Base-by-base conservation (phyloP, 1,140 invertebrate species). In the Cherax destructor region DNA sequence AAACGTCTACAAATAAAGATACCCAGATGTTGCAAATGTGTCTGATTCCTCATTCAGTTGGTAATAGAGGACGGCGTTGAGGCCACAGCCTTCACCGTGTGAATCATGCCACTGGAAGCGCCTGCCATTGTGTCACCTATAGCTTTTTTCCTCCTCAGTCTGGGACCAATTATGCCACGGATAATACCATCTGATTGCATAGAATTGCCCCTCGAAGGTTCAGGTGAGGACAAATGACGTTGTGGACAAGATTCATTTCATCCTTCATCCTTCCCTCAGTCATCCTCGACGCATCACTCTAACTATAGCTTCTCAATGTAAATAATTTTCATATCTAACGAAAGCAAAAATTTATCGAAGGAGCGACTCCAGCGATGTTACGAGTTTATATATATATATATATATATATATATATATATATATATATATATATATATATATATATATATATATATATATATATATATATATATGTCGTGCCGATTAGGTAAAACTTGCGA, bases 181-280 rank as follows among this genome's bases (percentile, higher is more conserved):
- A 81, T 86, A 88, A 88, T 88, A 88, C 47, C 21, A 47, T 52
- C 30, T 88, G 87, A 88, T 88, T 88, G 79, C 87, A 81, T 88
- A 72, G 79, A 88, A 88, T 52, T 81, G 74, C 49, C 61, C n/a
- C 3, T 9, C 16, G 69, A 9, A n/a, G 4, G 21, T 74, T 74
- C 5, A 6, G 61, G 21, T 18, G 13, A 21, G 21, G 13, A 30
- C 69, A 74, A n/a, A 24, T n/a, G 69, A 30, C 18, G 21, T 5
- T 5, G 21, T 16, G 61, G 61, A 65, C 16, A 5, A 30, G 21
- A 30, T 30, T n/a, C 69, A 30, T 74, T 74, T n/a, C 30, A 30
- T 2, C 16, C 24, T 74, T n/a, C 30, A 30, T 2, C 16, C 24
- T 30, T 30, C 7, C 69, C 5, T 74, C n/a, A 74, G 9, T 74